These are phyloP conservation scores for Gymnosoma rotundatum DNA, from an alignment of 2,888 invertebrate genomes.

Conservation along the genomic window DNA sequence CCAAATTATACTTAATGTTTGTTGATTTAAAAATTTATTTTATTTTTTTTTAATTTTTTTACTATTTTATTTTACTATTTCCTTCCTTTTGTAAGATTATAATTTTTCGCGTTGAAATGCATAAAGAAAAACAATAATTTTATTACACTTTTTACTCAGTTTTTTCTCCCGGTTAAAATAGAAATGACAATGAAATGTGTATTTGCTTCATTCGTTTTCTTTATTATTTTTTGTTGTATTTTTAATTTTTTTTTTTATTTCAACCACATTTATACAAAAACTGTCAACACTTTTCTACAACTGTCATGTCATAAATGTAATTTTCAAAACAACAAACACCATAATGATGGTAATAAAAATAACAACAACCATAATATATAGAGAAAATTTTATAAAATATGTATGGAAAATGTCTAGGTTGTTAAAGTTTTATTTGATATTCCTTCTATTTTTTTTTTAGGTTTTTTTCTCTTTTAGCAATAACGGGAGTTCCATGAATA, in stretches of 20 bases:
- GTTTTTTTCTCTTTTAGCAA: neutral
- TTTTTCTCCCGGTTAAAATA: neutral
- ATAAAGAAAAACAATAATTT: constrained; percentile 23
- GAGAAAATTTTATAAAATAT: constrained; percentile 59
- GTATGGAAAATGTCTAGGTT: constrained; percentile 53
- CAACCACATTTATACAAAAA: constrained; percentile 52
- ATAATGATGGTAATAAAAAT: constrained; percentile 41
- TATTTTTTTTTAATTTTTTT: constrained; percentile 17
- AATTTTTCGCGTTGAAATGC: constrained; percentile 14
- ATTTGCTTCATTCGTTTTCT: neutral
- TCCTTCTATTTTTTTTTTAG: neutral
- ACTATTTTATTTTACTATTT: constrained; percentile 49
- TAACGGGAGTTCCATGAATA: neutral
- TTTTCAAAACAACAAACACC: constrained; percentile 28
- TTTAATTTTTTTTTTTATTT: neutral
- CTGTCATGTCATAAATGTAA: constrained; percentile 67
- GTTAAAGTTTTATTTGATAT: constrained; percentile 3
- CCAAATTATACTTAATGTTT: no score
- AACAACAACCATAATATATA: constrained; percentile 37
- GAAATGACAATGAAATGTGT: no score
- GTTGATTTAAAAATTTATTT: constrained; percentile 15
- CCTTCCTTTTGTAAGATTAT: constrained; percentile 54
- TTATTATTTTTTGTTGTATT: constrained; percentile 4
- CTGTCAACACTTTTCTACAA: constrained; percentile 67
- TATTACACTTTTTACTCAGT: constrained; percentile 40